These are phyloP conservation scores for Pachycephala philippinensis DNA, from an alignment of 2,113 vertebrate species.

Conservation along the genomic window DNA sequence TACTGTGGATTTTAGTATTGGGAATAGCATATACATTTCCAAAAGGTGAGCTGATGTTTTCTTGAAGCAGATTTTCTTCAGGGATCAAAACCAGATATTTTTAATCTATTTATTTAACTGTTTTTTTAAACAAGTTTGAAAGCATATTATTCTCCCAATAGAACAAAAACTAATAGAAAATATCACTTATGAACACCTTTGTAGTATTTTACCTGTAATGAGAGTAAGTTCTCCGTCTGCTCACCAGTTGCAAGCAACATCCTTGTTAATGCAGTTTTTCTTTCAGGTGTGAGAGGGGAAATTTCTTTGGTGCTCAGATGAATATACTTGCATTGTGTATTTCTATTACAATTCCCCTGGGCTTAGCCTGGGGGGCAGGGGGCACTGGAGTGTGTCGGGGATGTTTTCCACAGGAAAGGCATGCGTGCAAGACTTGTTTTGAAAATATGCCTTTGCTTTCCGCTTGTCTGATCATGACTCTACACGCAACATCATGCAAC, in stretches of 20 bases:
- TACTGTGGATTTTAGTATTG: background rate
- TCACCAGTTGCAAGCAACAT: background rate
- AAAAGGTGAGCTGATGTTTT: background rate
- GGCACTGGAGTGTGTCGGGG: background rate
- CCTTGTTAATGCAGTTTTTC: background rate
- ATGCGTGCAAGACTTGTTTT: constrained; percentile 70
- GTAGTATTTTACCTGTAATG: background rate
- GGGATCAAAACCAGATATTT: background rate
- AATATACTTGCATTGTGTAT: background rate
- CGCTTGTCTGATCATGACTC: constrained; percentile 76
- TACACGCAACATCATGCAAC: constrained; percentile 60
- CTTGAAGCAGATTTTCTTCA: background rate
- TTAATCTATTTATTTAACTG: background rate
- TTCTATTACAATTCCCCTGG: constrained; percentile 14
- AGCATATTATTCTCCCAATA: background rate
- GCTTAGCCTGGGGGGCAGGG: background rate
- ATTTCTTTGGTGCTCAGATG: background rate
- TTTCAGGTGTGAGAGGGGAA: background rate
- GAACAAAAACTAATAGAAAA: background rate
- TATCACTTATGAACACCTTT: rapidly evolving
- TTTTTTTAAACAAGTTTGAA: rapidly evolving
- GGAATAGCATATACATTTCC: background rate
- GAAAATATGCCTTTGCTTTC: constrained; percentile 78
- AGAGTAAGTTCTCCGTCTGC: background rate
- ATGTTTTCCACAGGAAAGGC: constrained; percentile 44